Evolutionary conservation across 2,888 invertebrate species (phyloP), one percentile per base, ranked within the genome.

Genomic region (Serripes groenlandicus): DNA sequence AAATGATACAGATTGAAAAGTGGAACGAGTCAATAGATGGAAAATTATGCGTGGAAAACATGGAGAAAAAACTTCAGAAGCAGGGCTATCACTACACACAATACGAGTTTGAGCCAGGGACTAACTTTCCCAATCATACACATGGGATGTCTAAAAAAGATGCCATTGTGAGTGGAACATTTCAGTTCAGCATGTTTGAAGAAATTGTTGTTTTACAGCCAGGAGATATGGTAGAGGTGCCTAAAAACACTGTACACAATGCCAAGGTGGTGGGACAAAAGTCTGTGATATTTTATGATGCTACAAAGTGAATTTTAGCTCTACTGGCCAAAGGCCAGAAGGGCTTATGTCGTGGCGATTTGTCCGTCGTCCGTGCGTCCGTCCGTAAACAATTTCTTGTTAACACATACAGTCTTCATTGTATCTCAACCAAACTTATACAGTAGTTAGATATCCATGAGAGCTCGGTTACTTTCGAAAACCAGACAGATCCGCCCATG

Each of bases 211-310:
- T 91, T 1, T 81, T 94, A 56, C 80, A 90, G n/a, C 92, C 93
- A 0, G 93, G 93, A 0, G 92, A 94, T 54, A 92, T 92, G 89
- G 86, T 93, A 1, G 90, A 90, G 9, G 91, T 94, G 9, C 93
- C 93, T 0, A 90, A 89, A 42, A 83, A 90, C 37, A 89, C 88
- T 18, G 86, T 92, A 0, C 93, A 94, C 62, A 92, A 89, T 83
- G 93, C 93, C 1, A 81, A 85, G 26, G 93, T 93, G 54, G 86
- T 93, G 32, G 93, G 93, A 18, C 78, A 73, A 26, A 81, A 92
- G 32, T 37, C 85, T 73, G 92, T 93, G 0, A 83, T 89, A 30
- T 92, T 93, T 82, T 92, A 91, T 76, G 93, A 93, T 85, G 90
- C 92, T 7, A 87, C 90, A 18, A 90, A 89, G 75, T 54, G 42